Conservation (phyloP, 2,797 vertebrate species). For the Esox lucius region DNA sequence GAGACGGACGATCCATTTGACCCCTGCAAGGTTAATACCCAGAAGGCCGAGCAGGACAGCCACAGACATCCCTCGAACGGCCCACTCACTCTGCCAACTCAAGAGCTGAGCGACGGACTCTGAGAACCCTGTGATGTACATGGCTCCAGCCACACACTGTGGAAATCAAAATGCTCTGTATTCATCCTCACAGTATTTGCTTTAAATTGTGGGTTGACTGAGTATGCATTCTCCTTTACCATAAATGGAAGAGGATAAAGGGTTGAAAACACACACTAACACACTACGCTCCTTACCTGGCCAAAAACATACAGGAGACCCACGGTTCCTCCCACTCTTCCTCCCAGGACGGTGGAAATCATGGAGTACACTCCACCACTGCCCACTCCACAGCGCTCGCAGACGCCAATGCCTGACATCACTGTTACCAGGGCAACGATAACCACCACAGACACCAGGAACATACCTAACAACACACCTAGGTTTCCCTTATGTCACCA, state of each 20-base stretch:
- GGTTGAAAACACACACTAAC: not conserved
- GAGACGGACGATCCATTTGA: constrained; percentile 96
- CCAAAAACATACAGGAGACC: constrained; percentile 96
- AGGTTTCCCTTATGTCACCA: constrained; percentile 86
- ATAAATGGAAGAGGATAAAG: not conserved
- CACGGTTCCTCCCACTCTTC: constrained; percentile 86
- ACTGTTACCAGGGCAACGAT: constrained; percentile 91
- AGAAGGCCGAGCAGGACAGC: constrained; percentile 86
- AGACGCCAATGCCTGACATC: constrained; percentile 91
- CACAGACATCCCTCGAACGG: constrained; percentile 84
- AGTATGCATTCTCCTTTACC: not conserved
- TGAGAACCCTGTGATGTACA: constrained; percentile 96
- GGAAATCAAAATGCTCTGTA: not conserved
- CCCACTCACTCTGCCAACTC: constrained; percentile 85
- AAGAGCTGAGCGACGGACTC: constrained; percentile 91
- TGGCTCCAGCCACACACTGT: constrained; percentile 95
- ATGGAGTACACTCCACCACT: constrained; percentile 94
- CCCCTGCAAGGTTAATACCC: constrained; percentile 94
- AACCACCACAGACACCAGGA: constrained; percentile 90
- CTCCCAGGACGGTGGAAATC: constrained; percentile 91
- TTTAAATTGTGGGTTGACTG: not conserved
- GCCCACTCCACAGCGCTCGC: constrained; percentile 82
- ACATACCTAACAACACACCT: constrained; percentile 86
- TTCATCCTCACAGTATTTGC: not conserved
- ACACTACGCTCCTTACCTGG: constrained; percentile 76